Percentiles rank a stretch among this genome's conserved stretches.
Conservation (phyloP, 64 coral and sea anemone genomes). For the Dendrophyllia cribrosa region DNA sequence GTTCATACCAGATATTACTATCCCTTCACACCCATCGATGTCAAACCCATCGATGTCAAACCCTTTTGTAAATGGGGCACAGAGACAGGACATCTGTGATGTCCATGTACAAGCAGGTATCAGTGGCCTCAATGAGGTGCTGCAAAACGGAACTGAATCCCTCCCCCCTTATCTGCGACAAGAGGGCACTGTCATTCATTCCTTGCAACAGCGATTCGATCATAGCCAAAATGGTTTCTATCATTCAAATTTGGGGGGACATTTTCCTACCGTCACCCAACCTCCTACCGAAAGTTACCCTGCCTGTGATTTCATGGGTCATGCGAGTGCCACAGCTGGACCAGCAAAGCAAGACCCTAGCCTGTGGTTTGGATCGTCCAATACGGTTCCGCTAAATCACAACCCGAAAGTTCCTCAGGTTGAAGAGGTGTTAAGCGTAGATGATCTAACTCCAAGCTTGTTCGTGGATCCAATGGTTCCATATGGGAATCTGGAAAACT, state of each 20-base stretch:
- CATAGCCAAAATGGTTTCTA: background rate
- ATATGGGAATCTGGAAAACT: background rate
- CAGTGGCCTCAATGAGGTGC: background rate
- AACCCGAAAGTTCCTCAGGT: background rate
- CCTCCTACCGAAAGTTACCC: background rate
- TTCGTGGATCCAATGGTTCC: background rate
- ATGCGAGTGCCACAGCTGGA: background rate
- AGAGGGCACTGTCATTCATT: background rate
- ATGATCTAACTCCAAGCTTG: conserved; percentile 33
- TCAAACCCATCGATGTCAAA: conserved; percentile 10
- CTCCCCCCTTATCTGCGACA: background rate
- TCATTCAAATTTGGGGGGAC: background rate
- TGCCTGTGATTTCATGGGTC: background rate
- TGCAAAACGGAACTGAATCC: background rate
- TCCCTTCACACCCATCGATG: background rate
- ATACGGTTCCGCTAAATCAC: background rate
- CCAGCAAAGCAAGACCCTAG: conserved; percentile 11
- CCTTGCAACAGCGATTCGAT: background rate
- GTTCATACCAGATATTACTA: background rate
- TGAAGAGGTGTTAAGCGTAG: conserved; percentile 2
- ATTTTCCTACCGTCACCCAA: background rate
- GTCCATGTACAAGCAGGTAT: background rate
- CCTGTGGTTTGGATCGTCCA: conserved; percentile 8
- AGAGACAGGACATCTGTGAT: background rate
- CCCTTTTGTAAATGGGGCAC: background rate